These are phyloP conservation scores for Perca fluviatilis DNA, from an alignment of 2,113 vertebrate species.

Conservation along the genomic window DNA sequence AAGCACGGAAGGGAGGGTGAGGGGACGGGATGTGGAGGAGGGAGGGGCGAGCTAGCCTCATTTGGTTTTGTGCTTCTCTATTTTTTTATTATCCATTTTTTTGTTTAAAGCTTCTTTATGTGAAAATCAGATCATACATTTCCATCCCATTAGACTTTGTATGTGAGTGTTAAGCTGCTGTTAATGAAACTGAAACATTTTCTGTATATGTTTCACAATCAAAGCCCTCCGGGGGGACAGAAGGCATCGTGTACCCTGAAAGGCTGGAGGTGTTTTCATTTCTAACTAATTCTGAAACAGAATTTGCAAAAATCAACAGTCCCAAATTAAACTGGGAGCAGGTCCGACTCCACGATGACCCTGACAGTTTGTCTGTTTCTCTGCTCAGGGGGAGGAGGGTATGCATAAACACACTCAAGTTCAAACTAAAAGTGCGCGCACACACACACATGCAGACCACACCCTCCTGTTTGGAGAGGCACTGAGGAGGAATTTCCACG, in stretches of 20 bases:
- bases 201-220: constrained; percentile 9
- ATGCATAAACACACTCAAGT: no score
- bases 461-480: constrained; percentile 50
- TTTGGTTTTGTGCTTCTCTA: no score
- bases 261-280: neutral
- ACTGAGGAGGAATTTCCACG: constrained; percentile 48
- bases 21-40: no score
- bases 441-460: constrained; percentile 7
- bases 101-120: neutral
- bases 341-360: neutral
- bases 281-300: neutral
- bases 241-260: neutral
- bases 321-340: neutral
- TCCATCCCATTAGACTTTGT: neutral
- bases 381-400: neutral
- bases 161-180: neutral
- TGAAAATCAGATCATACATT: neutral
- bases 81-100: neutral
- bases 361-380: neutral
- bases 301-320: neutral
- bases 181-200: neutral
- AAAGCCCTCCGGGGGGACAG: neutral
- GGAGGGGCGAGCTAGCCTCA: no score
- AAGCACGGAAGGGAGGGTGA: no score
- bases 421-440: neutral